Percentiles rank a stretch among this genome's conserved stretches.
Evolutionary conservation across 2,113 vertebrate genomes (phyloP).

Genomic region (Meles meles): DNA sequence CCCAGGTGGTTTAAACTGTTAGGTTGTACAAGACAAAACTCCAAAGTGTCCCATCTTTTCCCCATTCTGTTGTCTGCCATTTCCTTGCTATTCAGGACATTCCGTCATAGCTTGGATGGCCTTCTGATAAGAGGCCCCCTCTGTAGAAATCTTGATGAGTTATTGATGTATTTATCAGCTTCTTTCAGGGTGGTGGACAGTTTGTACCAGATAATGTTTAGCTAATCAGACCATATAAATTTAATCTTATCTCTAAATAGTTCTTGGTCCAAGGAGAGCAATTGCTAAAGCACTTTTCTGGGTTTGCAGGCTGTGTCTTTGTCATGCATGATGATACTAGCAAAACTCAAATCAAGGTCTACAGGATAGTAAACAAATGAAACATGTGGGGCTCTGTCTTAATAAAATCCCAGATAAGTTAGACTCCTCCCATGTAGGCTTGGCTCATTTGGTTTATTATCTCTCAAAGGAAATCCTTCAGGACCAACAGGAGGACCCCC

Average conservation of each 20-base stretch:
- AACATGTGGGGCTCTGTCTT: neutral
- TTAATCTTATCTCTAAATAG: slow-evolving; percentile 66
- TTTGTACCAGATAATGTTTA: slow-evolving; percentile 54
- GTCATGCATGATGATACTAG: neutral
- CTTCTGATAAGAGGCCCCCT: slow-evolving; percentile 8
- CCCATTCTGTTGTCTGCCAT: neutral
- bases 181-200: slow-evolving; percentile 39
- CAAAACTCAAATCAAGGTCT: slow-evolving; percentile 26
- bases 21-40: neutral
- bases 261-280: slow-evolving; percentile 35
- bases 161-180: slow-evolving; percentile 33
- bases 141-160: slow-evolving; percentile 25
- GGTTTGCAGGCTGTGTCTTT: neutral
- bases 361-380: neutral
- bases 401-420: neutral
- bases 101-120: neutral
- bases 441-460: neutral
- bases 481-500: neutral
- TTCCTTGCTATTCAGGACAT: neutral
- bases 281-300: slow-evolving; percentile 39
- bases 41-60: neutral
- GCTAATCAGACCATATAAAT: slow-evolving; percentile 41
- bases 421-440: neutral
- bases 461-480: neutral
- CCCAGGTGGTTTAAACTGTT: neutral